These are phyloP conservation scores for Clepsis dumicolana DNA, from an alignment of 2,888 invertebrate genomes.

Conservation along the genomic window DNA sequence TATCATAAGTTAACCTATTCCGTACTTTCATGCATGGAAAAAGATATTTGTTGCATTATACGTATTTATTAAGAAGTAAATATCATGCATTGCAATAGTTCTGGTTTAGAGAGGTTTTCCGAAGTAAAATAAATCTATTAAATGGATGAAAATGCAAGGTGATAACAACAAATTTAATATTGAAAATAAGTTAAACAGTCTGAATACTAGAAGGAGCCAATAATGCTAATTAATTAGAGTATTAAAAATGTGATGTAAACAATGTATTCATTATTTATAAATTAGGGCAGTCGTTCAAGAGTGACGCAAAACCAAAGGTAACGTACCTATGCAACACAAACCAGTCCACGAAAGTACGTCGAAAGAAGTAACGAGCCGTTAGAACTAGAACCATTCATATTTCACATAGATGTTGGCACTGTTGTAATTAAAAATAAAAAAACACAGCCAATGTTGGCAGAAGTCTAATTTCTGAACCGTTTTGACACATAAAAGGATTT, in stretches of 20 bases:
- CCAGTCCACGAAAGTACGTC: not conserved
- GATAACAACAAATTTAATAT: constrained; percentile 8
- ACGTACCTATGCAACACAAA: not conserved
- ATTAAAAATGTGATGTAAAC: constrained; percentile 54
- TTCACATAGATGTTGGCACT: not conserved
- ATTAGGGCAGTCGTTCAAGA: not conserved
- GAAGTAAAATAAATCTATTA: not conserved
- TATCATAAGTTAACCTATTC: constrained; percentile 3
- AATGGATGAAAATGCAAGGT: constrained; percentile 1
- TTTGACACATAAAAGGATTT: not conserved
- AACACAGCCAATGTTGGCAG: too few relatives aligned
- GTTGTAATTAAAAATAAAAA: too few relatives aligned
- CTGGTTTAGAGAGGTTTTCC: not conserved
- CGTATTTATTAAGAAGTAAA: not conserved
- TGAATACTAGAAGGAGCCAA: constrained; percentile 11
- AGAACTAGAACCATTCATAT: not conserved
- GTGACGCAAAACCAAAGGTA: not conserved
- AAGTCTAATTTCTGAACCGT: not conserved
- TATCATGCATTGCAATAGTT: constrained; percentile 21
- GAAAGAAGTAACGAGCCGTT: not conserved
- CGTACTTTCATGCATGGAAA: constrained; percentile 31
- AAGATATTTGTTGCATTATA: not conserved
- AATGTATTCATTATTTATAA: constrained; percentile 76
- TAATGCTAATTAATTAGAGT: constrained; percentile 7
- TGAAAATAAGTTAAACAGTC: not conserved